Evolutionary conservation across 2,888 invertebrate species (phyloP).

Genomic region (Drosophila picticornis): DNA sequence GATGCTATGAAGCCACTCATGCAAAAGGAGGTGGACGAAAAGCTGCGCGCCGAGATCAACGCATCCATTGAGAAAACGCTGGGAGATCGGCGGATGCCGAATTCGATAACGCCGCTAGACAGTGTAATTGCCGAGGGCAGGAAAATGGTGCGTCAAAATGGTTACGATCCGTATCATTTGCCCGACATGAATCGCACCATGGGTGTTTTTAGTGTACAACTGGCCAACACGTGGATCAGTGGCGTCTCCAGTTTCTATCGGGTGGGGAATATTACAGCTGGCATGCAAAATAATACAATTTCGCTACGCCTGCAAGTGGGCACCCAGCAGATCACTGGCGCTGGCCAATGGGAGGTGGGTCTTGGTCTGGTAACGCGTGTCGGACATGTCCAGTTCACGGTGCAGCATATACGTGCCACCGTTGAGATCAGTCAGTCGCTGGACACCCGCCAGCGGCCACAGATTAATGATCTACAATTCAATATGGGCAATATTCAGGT

Average conservation of each 20-base stretch:
- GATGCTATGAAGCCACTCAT: constrained; percentile 95
- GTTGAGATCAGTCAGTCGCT: constrained; percentile 90
- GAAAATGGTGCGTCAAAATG: constrained; percentile 88
- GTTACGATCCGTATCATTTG: constrained; percentile 91
- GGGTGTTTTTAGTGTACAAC: constrained; percentile 89
- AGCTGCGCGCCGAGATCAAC: constrained; percentile 91
- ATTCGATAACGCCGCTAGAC: constrained; percentile 94
- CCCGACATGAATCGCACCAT: constrained; percentile 90
- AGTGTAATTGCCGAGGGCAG: constrained; percentile 92
- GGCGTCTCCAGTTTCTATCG: constrained; percentile 93
- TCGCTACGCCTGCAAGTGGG: constrained; percentile 88
- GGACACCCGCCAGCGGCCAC: constrained; percentile 90
- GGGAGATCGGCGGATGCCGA: constrained; percentile 90
- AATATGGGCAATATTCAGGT: constrained; percentile 94
- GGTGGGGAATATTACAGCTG: constrained; percentile 91
- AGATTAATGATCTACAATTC: constrained; percentile 90
- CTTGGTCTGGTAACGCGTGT: constrained; percentile 89
- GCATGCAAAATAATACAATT: constrained; percentile 90
- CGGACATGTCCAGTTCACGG: constrained; percentile 91
- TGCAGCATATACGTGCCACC: constrained; percentile 91
- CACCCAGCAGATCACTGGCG: constrained; percentile 91
- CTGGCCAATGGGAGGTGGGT: constrained; percentile 92
- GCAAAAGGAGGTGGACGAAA: constrained; percentile 91
- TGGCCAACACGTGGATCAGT: constrained; percentile 91
- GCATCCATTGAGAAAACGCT: constrained; percentile 89